These are phyloP conservation scores for Halocaridina rubra DNA, from an alignment of 2,888 invertebrate species.

Conservation along the genomic window DNA sequence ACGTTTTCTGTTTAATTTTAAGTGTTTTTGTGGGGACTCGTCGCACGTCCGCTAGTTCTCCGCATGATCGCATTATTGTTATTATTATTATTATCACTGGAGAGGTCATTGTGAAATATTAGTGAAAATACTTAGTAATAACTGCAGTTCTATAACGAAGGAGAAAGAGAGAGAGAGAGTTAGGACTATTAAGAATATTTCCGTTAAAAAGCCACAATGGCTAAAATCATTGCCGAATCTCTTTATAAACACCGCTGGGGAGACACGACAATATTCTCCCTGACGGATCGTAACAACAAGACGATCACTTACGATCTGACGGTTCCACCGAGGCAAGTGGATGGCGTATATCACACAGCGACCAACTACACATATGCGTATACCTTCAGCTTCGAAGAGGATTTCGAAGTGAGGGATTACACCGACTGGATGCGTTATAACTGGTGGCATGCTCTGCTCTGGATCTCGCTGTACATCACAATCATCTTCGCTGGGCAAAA, in stretches of 20 bases:
- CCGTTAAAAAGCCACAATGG: not conserved
- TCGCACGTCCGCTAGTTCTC: not conserved
- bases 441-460: constrained; percentile 49
- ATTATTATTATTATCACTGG: not conserved
- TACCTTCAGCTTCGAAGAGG: constrained; percentile 50
- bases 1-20: too few species aligned
- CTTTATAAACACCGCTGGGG: constrained; percentile 10
- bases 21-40: too few species aligned
- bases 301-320: constrained; percentile 42
- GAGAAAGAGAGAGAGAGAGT: too few species aligned
- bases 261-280: constrained; percentile 20
- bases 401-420: constrained; percentile 43
- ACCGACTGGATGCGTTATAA: constrained; percentile 36
- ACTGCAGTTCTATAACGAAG: not conserved
- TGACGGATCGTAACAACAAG: constrained; percentile 34
- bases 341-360: constrained; percentile 28
- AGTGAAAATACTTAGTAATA: not conserved
- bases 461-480: constrained; percentile 45
- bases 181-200: too few species aligned
- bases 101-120: not conserved
- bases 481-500: constrained; percentile 47
- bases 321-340: constrained; percentile 35
- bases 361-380: constrained; percentile 45
- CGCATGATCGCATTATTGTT: not conserved
- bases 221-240: not conserved